Conservation (phyloP, 1,140 invertebrate species). For the Drosophila prosaltans region DNA sequence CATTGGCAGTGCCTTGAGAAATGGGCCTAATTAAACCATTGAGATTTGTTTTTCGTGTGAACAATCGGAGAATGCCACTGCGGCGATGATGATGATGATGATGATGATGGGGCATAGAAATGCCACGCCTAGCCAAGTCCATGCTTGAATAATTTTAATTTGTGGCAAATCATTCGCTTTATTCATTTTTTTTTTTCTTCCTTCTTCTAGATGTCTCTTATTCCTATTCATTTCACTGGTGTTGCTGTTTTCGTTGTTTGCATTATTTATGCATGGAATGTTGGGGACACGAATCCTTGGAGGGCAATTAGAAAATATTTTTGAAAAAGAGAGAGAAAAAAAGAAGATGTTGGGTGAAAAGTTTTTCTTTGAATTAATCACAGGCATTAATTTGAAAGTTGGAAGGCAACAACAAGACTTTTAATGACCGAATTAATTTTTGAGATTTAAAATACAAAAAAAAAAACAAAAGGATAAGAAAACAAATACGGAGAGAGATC, state of each 20-base stretch:
- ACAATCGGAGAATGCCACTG: constrained; percentile 32
- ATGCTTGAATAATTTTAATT: constrained; percentile 57
- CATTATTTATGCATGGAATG: constrained; percentile 35
- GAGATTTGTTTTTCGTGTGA: constrained; percentile 58
- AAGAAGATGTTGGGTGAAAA: constrained; percentile 16
- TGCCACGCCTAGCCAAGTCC: constrained; percentile 10
- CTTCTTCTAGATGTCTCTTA: not conserved
- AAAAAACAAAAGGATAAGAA: not conserved
- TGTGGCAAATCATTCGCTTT: constrained; percentile 56
- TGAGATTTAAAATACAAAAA: constrained; percentile 10
- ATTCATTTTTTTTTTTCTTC: not conserved
- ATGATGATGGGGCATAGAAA: not conserved
- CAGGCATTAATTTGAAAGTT: constrained; percentile 62
- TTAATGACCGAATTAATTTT: constrained; percentile 54
- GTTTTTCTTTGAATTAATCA: constrained; percentile 56
- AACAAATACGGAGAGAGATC: constrained; percentile 29
- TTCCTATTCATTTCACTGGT: constrained; percentile 21
- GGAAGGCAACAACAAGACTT: constrained; percentile 38
- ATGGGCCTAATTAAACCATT: constrained; percentile 67
- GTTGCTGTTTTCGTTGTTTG: constrained; percentile 15
- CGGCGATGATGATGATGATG: not conserved
- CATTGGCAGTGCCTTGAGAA: constrained; percentile 44
- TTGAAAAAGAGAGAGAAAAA: constrained; percentile 5
- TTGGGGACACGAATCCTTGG: constrained; percentile 47
- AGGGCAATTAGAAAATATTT: constrained; percentile 68